Base-by-base conservation (phyloP, 1,140 invertebrate genomes). In the Nautilus pompilius region DNA sequence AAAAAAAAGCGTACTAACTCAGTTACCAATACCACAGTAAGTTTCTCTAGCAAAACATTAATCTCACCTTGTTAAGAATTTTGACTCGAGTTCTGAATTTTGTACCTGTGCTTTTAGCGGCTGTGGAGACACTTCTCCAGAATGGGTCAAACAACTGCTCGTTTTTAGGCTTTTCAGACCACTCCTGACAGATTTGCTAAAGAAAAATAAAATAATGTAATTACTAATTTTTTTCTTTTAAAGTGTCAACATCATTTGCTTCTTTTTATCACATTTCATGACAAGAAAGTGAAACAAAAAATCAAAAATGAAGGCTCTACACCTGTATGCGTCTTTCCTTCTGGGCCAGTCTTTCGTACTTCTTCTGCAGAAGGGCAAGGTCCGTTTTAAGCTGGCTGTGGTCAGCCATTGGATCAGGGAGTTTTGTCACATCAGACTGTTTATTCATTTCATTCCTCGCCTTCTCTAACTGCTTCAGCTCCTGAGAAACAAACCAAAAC, bases 301-400 rank as follows among this genome's bases (percentile, higher is more conserved):
- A 36, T 17, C 17, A 34, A 41, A 10, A 8, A 41, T 5, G 49
- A 20, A 41, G 22, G 22, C 8, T 13, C 51, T 22, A 34, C 67
- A 80, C 79, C 72, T 82, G 79, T 63, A 83, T 72, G 41, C 79
- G 66, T 45, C 68, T 69, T 67, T 83, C 82, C 58, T 82, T 83
- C 49, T 77, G 70, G 51, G 73, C 70, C 15, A 83, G 74, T 32
- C 80, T 62, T 49, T 82, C 80, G 66, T 78, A 80, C 58, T 82
- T 82, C 17, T 77, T 71, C 64, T 82, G 79, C 13, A 82, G 58
- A 29, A 83, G 57, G 10, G 78, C 63, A 8, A 82, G 61, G 55
- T 83, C 82, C 30, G 79, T 77, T 62, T 81, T 81, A 6, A 82
- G 58, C 28, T 81, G 78, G 2, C 73, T 70, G 30, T 74, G 68